phyloP scores from a whole-genome alignment of 2,113 vertebrate species.

The Eurypyga helias region DNA sequence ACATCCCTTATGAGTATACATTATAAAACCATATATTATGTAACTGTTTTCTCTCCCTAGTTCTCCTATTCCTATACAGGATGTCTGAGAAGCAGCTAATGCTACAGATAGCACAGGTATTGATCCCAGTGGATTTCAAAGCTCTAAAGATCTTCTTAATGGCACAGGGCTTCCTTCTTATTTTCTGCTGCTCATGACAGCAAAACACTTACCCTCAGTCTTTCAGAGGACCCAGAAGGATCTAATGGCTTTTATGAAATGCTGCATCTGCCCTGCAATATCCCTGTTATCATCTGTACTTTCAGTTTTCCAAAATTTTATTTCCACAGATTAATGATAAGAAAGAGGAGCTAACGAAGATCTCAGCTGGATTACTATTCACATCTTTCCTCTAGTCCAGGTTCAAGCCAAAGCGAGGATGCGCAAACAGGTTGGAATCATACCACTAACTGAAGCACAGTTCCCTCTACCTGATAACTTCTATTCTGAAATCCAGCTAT shows the following conservation, averaged over 20 bases:
- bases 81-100: background rate
- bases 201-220: background rate
- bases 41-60: background rate
- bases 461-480: background rate
- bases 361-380: background rate
- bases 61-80: background rate
- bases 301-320: background rate
- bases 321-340: background rate
- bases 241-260: background rate
- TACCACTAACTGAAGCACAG: accelerated
- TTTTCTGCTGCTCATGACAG: background rate
- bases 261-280: background rate
- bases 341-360: background rate
- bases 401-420: background rate
- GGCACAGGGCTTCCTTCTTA: background rate
- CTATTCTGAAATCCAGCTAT: background rate
- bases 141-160: background rate
- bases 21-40: background rate
- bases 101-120: background rate
- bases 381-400: background rate
- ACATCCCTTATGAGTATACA: background rate
- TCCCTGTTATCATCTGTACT: background rate
- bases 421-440: background rate
- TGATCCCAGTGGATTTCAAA: background rate
- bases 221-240: background rate